A percentile compares a stretch with the other conserved stretches of the same genome.
These are phyloP conservation scores for Cyclura pinguis DNA, from an alignment of 2,797 vertebrate species.

Conservation along the genomic window DNA sequence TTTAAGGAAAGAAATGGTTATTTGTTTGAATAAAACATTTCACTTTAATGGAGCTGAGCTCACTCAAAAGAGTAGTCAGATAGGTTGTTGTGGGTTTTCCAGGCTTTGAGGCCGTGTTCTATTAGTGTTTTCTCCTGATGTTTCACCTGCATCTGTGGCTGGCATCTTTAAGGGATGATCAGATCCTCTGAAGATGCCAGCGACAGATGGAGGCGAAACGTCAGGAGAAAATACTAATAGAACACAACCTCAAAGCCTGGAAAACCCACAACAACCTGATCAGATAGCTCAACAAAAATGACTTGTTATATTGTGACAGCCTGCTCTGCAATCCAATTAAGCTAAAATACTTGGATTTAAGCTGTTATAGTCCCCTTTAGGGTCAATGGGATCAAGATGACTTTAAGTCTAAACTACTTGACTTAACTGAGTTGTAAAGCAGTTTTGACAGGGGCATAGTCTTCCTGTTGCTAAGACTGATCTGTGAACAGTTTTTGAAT, in stretches of 20 bases:
- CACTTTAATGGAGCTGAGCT: neutral
- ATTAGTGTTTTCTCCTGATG: no score
- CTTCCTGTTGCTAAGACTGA: neutral
- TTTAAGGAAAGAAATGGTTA: neutral
- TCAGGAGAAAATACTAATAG: no score
- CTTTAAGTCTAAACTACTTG: neutral
- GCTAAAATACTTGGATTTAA: neutral
- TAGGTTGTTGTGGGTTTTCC: no score
- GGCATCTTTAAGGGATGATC: no score
- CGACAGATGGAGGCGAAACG: no score
- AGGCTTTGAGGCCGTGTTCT: no score
- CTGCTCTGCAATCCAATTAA: neutral
- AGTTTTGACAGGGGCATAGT: neutral
- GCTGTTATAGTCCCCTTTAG: neutral
- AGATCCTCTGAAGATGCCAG: no score
- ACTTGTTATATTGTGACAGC: neutral
- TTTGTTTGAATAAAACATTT: neutral
- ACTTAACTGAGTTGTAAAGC: neutral
- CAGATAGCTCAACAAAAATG: neutral
- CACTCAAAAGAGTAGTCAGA: neutral
- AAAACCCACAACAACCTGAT: neutral
- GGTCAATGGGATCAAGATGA: neutral
- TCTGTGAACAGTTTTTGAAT: neutral
- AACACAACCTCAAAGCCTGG: no score
- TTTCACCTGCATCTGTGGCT: no score